Evolutionary conservation across 2,888 invertebrate species (phyloP).

Genomic region (Alentia gelatinosa): DNA sequence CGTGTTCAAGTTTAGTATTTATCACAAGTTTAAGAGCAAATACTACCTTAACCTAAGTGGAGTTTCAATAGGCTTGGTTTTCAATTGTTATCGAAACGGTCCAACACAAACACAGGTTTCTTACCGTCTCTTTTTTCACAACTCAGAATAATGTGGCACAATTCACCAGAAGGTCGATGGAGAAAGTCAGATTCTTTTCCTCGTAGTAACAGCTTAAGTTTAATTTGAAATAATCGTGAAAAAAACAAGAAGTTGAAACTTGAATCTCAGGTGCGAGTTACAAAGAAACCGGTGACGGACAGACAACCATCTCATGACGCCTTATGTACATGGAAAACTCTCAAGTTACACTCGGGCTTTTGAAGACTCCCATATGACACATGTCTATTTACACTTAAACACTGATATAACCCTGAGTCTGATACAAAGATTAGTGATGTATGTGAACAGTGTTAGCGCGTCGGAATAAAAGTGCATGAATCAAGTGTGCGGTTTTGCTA

Average conservation of each 20-base stretch:
- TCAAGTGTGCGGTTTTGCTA: slow-evolving; percentile 8
- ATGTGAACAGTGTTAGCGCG: slow-evolving; percentile 27
- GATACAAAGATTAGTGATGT: slow-evolving; percentile 13
- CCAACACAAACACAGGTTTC: background rate
- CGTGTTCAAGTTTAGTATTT: slow-evolving; percentile 31
- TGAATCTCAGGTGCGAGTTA: background rate
- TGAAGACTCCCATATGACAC: background rate
- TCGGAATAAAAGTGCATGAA: background rate
- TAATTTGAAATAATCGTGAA: background rate
- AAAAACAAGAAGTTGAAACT: background rate
- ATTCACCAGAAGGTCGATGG: background rate
- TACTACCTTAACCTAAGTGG: slow-evolving; percentile 11
- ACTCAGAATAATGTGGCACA: background rate
- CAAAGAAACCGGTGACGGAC: background rate
- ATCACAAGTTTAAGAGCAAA: slow-evolving; percentile 11
- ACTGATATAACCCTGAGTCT: slow-evolving; percentile 39
- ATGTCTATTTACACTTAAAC: background rate
- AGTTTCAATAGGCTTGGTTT: background rate
- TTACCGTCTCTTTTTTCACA: background rate
- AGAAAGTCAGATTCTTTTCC: background rate
- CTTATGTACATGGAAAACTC: background rate
- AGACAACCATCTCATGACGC: background rate
- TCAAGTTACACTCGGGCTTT: background rate
- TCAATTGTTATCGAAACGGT: background rate
- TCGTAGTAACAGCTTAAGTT: background rate